Conservation (phyloP, 1,140 invertebrate species). For the Drosophila malerkotliana region DNA sequence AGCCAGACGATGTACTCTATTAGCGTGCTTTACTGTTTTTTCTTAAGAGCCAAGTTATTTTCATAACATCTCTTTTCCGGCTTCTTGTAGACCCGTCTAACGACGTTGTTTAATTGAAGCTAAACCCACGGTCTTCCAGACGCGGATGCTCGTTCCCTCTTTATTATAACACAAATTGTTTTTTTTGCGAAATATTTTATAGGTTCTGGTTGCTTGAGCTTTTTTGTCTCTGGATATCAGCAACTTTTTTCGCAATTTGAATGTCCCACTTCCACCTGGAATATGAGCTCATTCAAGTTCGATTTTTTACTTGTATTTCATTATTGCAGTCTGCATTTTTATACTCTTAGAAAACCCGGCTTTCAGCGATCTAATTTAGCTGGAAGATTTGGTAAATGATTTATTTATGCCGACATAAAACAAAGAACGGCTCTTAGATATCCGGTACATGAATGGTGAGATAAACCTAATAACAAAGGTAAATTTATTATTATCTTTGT, state of each 20-base stretch:
- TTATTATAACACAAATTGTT: slow-evolving; percentile 25
- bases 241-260: slow-evolving; percentile 37
- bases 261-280: slow-evolving; percentile 22
- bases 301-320: slow-evolving; percentile 6
- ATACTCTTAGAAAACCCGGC: neutral
- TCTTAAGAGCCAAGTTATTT: slow-evolving; percentile 17
- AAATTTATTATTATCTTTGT: neutral
- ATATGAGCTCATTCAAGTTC: slow-evolving; percentile 33
- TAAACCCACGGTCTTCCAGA: slow-evolving; percentile 32
- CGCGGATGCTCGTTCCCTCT: slow-evolving; percentile 19
- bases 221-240: slow-evolving; percentile 28
- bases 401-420: slow-evolving; percentile 5
- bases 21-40: slow-evolving; percentile 30
- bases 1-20: slow-evolving; percentile 32
- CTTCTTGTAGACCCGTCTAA: slow-evolving; percentile 14
- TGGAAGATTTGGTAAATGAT: neutral
- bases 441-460: slow-evolving; percentile 1
- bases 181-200: slow-evolving; percentile 38
- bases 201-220: slow-evolving; percentile 25
- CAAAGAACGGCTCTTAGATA: neutral
- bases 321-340: neutral
- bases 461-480: slow-evolving; percentile 1
- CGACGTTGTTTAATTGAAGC: slow-evolving; percentile 31
- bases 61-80: slow-evolving; percentile 15
- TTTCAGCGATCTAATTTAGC: neutral